Evolutionary conservation across 2,888 invertebrate species (phyloP), one percentile per base, ranked within the genome.

Genomic region (Anagyrus pseudococci): DNA sequence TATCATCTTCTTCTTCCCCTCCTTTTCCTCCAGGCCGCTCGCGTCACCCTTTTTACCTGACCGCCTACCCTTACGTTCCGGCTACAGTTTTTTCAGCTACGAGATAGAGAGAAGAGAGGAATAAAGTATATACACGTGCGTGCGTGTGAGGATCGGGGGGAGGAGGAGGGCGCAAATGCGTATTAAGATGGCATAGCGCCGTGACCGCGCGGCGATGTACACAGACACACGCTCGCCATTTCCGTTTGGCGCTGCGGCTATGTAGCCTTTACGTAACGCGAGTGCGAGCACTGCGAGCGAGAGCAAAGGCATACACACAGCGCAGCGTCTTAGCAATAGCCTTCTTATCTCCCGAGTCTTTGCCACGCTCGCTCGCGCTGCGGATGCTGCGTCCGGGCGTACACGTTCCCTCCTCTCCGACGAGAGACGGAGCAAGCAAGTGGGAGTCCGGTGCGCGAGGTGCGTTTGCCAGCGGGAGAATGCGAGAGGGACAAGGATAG

Each of bases 401-500:
- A 29, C 6, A 7, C 29, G 29, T 29, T 29, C 29, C 10, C 4
- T n/a, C n/a, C n/a, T n/a, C n/a, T n/a, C n/a, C n/a, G n/a, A n/a
- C n/a, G n/a, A n/a, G 55, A 48, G 62, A 29, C 46, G 40, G 46
- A 15, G 53, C 29, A 61, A 55, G 60, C 37, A 57, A 63, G 63
- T 61, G 63, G 48, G 64, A 60, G 65, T 43, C 33, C 57, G 64
- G 55, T 60, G 50, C 64, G 29, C 29, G 64, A 50, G 58, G 50
- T 62, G 29, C 29, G 29, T 29, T 4, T 29, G 29, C 29, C 29
- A 29, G 4, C 29, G 10, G 29, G 29, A 29, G 10, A 64, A 50
- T 64, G 60, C 67, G 68, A 66, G 69, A 66, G 68, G 66, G 64
- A 58, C 54, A 62, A 52, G 23, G 26, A n/a, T 10, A 17, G 25